Conservation (phyloP, 2,113 vertebrate genomes). For the Petromus typicus region DNA sequence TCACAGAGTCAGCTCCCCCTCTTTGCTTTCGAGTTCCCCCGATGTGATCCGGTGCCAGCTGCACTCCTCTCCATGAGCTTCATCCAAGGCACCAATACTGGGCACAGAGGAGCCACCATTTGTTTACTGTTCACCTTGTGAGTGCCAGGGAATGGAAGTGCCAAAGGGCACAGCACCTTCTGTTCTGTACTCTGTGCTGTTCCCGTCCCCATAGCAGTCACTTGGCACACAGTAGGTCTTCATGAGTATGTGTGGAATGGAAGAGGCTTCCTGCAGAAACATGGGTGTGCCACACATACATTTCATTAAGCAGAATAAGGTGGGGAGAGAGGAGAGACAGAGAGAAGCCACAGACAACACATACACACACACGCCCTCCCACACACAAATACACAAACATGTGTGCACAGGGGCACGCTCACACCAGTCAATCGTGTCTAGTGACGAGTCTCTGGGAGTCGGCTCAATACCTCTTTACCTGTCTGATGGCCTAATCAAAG, state of each 20-base stretch:
- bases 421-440: neutral
- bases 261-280: neutral
- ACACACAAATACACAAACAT: no score
- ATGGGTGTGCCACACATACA: fast-evolving
- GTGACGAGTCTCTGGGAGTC: slow-evolving; percentile 76
- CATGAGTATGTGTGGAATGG: neutral
- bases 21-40: neutral
- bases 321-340: neutral
- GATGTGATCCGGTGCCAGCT: neutral
- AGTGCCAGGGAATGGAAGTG: neutral
- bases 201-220: no score
- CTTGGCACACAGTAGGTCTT: neutral
- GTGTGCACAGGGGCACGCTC: no score
- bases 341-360: no score
- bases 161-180: neutral
- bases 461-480: slow-evolving; percentile 84
- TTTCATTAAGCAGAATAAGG: neutral
- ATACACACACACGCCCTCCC: neutral
- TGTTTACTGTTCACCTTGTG: neutral
- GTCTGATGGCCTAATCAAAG: slow-evolving; percentile 87
- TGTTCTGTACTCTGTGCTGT: neutral
- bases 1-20: neutral
- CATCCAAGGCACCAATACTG: fast-evolving
- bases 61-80: neutral
- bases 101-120: neutral